Percentiles rank a stretch among this genome's conserved stretches.
phyloP scores from a whole-genome alignment of 2,888 invertebrate species.

The Leucophenga montana region DNA sequence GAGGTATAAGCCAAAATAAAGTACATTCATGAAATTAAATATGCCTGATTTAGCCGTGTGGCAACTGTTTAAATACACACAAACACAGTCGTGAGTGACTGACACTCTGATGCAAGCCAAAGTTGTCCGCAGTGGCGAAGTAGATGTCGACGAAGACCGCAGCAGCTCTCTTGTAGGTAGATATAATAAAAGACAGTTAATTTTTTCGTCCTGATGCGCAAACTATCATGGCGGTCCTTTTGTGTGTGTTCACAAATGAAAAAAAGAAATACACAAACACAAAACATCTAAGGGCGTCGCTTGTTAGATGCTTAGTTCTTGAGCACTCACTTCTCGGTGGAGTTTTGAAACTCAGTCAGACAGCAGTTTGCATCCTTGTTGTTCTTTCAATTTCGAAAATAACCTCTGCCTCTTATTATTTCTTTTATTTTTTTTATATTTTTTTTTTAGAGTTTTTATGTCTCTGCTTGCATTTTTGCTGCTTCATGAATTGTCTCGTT shows the following conservation, averaged over 20 bases:
- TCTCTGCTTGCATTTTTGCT: conserved; percentile 13
- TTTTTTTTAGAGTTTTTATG: neutral
- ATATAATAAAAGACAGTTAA: conserved; percentile 4
- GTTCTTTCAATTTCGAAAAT: too few relatives aligned
- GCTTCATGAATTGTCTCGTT: neutral
- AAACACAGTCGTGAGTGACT: conserved; percentile 12
- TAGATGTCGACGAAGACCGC: neutral
- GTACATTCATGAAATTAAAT: conserved; percentile 52
- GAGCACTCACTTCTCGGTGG: too few relatives aligned
- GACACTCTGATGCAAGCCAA: conserved; percentile 7
- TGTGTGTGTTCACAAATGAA: neutral
- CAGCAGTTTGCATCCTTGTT: too few relatives aligned
- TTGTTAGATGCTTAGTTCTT: too few relatives aligned
- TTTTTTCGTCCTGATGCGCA: neutral
- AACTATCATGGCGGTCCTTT: conserved; percentile 1
- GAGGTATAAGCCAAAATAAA: conserved; percentile 45
- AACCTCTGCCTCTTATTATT: conserved; percentile 12
- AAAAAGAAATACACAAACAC: neutral
- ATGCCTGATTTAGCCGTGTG: conserved; percentile 54
- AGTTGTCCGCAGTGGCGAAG: neutral
- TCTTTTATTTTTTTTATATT: conserved; percentile 10
- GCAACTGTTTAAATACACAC: conserved; percentile 53
- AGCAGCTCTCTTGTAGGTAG: neutral
- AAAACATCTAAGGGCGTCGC: neutral
- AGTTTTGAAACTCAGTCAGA: too few relatives aligned